These are phyloP conservation scores for Rattus rattus DNA, from an alignment of 2,113 vertebrate species.

Conservation along the genomic window DNA sequence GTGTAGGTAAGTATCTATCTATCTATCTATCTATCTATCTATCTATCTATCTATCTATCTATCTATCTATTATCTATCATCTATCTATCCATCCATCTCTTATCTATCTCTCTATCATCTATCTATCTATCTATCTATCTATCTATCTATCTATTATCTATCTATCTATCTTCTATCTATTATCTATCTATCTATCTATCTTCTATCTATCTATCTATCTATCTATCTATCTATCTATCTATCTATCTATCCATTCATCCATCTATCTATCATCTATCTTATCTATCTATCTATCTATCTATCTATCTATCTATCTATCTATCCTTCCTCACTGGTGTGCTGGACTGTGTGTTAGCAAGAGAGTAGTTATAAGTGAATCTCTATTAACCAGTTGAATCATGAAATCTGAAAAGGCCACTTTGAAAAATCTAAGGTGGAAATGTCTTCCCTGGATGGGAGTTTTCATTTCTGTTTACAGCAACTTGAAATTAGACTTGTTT, in stretches of 20 bases:
- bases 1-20: rapidly evolving
- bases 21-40: no score
- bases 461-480: slow-evolving; percentile 81
- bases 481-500: slow-evolving; percentile 80
- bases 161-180: no score
- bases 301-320: not conserved
- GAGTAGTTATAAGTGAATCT: not conserved
- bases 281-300: not conserved
- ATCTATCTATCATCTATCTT: no score
- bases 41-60: no score
- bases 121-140: no score
- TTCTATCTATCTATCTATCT: not conserved
- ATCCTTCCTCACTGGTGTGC: not conserved
- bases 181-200: not conserved
- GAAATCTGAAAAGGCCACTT: slow-evolving; percentile 10
- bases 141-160: not conserved
- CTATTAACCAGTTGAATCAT: not conserved
- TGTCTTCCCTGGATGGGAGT: slow-evolving; percentile 77
- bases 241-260: rapidly evolving
- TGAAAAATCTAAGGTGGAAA: not conserved
- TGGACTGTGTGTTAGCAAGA: not conserved
- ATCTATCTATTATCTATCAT: no score
- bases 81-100: no score
- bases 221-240: not conserved
- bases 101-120: no score